Percentiles rank a stretch among this genome's conserved stretches.
Evolutionary conservation across 2,888 invertebrate genomes (phyloP).

Genomic region (Apotomis betuletana): DNA sequence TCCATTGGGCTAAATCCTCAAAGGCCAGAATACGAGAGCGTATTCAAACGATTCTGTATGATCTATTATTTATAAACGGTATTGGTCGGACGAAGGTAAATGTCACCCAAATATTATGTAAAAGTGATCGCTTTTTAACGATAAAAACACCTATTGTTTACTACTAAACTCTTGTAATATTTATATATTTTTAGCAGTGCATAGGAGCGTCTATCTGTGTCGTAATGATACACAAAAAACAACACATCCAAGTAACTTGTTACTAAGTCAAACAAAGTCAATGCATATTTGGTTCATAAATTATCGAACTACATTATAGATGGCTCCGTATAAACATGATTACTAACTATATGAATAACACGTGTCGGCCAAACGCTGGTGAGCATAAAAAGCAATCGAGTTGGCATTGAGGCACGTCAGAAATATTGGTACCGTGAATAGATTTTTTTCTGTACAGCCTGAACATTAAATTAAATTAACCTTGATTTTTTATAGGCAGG

Average conservation of each 20-base stretch:
- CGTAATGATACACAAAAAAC: not conserved
- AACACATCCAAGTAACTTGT: slow-evolving; percentile 25
- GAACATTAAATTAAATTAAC: no score
- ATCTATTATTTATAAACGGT: no score
- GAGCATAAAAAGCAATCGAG: not conserved
- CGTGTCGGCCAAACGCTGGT: slow-evolving; percentile 17
- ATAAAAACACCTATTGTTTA: not conserved
- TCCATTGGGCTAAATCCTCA: no score
- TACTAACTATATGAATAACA: slow-evolving; percentile 29
- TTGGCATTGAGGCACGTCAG: no score
- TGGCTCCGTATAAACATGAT: slow-evolving; percentile 40
- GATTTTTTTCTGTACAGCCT: no score
- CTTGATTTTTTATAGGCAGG: no score
- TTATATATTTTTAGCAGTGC: not conserved
- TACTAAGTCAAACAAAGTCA: slow-evolving; percentile 41
- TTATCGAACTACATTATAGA: slow-evolving; percentile 45
- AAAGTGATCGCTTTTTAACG: not conserved
- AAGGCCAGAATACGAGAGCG: no score
- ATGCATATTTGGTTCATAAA: slow-evolving; percentile 59
- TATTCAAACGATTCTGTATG: no score
- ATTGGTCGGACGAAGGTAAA: no score
- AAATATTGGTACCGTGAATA: no score
- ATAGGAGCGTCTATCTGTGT: not conserved
- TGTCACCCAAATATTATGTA: no score
- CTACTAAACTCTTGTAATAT: not conserved